Conservation (phyloP, 2,888 invertebrate species). For the Ferrisia virgata region DNA sequence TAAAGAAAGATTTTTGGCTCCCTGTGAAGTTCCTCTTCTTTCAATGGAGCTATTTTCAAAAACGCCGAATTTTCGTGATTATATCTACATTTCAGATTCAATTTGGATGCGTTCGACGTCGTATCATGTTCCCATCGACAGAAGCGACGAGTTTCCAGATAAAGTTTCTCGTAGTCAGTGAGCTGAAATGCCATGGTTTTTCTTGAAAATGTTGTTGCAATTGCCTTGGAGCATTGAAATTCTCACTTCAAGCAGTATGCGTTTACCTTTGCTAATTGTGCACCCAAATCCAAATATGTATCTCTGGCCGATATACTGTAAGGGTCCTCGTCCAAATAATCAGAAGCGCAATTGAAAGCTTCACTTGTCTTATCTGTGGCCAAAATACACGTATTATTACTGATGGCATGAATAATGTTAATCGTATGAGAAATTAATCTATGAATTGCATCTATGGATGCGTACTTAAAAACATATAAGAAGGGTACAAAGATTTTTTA, state of each 20-base stretch:
- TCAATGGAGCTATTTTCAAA: conserved; percentile 70
- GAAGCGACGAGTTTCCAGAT: background rate
- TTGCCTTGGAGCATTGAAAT: too few species aligned
- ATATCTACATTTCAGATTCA: conserved; percentile 70
- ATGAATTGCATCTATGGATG: background rate
- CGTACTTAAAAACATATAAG: background rate
- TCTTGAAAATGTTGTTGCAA: too few species aligned
- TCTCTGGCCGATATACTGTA: background rate
- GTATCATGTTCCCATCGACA: background rate
- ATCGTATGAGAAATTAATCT: too few species aligned
- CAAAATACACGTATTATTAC: background rate
- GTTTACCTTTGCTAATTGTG: background rate
- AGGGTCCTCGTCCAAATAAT: background rate
- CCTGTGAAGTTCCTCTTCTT: conserved; percentile 74
- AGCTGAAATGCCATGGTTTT: background rate
- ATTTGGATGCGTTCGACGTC: conserved; percentile 49
- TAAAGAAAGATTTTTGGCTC: conserved; percentile 81
- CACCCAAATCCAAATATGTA: background rate
- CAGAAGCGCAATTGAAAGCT: background rate
- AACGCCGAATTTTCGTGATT: conserved; percentile 67
- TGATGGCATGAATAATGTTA: too few species aligned
- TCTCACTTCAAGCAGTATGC: too few species aligned
- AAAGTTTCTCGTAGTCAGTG: background rate
- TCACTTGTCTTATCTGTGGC: background rate
- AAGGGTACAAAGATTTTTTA: background rate